These are phyloP conservation scores for Cephus runcator DNA, from an alignment of 2,888 invertebrate genomes.

Conservation along the genomic window DNA sequence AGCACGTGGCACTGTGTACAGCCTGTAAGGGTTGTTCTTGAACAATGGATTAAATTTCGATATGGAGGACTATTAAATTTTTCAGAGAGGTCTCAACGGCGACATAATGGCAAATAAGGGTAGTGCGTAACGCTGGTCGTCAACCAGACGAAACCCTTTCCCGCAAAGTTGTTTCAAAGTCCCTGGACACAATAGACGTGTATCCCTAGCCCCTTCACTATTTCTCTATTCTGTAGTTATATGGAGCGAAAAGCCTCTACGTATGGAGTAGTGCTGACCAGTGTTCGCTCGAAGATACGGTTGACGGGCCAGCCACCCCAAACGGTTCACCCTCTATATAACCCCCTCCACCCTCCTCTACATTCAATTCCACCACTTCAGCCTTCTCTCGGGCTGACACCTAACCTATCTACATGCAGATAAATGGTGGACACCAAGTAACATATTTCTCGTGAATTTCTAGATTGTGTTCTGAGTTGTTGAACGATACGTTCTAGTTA, in stretches of 20 bases:
- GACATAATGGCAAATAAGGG: not conserved
- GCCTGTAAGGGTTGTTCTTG: not conserved
- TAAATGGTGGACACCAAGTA: not conserved
- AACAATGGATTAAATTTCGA: not conserved
- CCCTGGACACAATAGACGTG: conserved; percentile 59
- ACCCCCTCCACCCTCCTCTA: conserved; percentile 31
- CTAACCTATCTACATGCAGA: not conserved
- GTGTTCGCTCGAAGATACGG: conserved; percentile 61
- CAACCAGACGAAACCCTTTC: conserved; percentile 44
- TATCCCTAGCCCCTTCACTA: conserved; percentile 45
- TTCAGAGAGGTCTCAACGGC: not conserved
- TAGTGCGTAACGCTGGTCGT: not conserved
- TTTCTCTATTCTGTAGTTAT: conserved; percentile 48
- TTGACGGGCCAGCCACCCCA: conserved; percentile 52
- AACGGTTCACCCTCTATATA: conserved; percentile 28
- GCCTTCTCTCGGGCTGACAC: conserved; percentile 11
- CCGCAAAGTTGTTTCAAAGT: conserved; percentile 61
- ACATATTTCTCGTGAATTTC: not conserved
- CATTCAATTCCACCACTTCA: conserved; percentile 54
- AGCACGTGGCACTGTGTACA: not conserved
- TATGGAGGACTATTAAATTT: not conserved
- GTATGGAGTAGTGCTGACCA: conserved; percentile 54
- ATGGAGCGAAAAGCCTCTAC: conserved; percentile 44
- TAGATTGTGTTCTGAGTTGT: not conserved
- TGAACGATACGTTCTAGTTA: not conserved